Evolutionary conservation across 2,888 invertebrate species (phyloP).

Genomic region (Drosophila anomelani): DNA sequence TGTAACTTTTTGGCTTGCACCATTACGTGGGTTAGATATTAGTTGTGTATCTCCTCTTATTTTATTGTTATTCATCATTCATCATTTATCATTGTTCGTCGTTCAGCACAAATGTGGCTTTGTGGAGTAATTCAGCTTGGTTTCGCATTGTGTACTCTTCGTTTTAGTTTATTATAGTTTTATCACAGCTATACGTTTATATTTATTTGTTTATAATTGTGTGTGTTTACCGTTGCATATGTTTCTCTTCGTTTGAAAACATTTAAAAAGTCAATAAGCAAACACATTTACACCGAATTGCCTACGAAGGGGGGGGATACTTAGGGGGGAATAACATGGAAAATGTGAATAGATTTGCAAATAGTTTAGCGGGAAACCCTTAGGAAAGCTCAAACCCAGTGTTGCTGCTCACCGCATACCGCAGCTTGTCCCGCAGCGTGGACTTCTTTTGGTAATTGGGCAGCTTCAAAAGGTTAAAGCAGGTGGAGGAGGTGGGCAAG

Average conservation of each 20-base stretch:
- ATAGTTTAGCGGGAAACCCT: constrained; percentile 31
- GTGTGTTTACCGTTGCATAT: constrained; percentile 38
- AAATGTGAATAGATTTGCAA: constrained; percentile 18
- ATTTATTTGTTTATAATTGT: constrained; percentile 54
- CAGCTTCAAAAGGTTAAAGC: constrained; percentile 98
- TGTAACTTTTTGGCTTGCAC: constrained; percentile 46
- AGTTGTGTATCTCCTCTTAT: constrained; percentile 34
- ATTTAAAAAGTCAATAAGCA: constrained; percentile 7
- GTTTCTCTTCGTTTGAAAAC: constrained; percentile 16
- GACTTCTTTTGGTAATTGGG: constrained; percentile 99
- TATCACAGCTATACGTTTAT: constrained; percentile 80
- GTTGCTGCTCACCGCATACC: constrained; percentile 98
- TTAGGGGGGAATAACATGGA: constrained; percentile 24
- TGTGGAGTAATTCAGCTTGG: constrained; percentile 65
- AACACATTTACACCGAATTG: constrained; percentile 27
- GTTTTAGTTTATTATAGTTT: constrained; percentile 69
- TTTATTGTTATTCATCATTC: neutral
- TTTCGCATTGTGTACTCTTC: constrained; percentile 64
- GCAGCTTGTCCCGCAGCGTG: constrained; percentile 96
- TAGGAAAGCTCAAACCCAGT: constrained; percentile 99
- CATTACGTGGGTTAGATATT: constrained; percentile 55
- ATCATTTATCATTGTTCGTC: neutral
- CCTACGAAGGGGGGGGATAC: constrained; percentile 17
- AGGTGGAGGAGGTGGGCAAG: constrained; percentile 99
- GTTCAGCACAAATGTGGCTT: constrained; percentile 48